Conservation (phyloP, 2,888 invertebrate species). For the Eugnorisma glareosa region DNA sequence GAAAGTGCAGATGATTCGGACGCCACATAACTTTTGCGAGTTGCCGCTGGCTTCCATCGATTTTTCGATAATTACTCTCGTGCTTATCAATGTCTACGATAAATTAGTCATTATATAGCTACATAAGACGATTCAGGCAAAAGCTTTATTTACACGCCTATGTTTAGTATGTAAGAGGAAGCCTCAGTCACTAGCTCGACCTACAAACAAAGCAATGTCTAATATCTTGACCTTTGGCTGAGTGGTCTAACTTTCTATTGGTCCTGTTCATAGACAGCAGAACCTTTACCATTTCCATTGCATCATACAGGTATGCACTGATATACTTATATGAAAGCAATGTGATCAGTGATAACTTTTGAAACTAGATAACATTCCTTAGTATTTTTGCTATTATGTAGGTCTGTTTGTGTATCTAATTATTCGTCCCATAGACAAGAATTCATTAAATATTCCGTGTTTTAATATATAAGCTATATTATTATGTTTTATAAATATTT, state of each 20-base stretch:
- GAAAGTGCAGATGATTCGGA: conserved; percentile 76
- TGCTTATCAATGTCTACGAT: conserved; percentile 43
- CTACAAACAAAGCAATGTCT: conserved; percentile 41
- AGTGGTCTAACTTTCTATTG: conserved; percentile 61
- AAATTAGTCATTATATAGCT: conserved; percentile 3
- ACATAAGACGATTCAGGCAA: not conserved
- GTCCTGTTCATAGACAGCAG: conserved; percentile 11
- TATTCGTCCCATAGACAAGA: not conserved
- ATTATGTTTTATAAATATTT: no score
- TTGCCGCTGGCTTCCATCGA: conserved; percentile 65
- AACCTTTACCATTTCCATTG: conserved; percentile 13
- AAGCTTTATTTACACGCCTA: not conserved
- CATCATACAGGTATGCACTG: not conserved
- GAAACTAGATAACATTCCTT: not conserved
- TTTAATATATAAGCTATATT: not conserved
- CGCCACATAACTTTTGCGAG: conserved; percentile 71
- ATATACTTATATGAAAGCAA: conserved; percentile 6
- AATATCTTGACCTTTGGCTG: conserved; percentile 56
- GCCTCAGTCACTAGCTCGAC: not conserved
- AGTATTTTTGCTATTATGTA: not conserved
- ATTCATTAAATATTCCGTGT: not conserved
- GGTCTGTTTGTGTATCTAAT: not conserved
- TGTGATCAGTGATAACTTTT: conserved; percentile 10
- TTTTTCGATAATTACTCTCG: conserved; percentile 64
- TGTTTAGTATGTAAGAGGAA: not conserved